Base-by-base conservation (phyloP, 1,140 invertebrate genomes). In the Goniozus legneri region DNA sequence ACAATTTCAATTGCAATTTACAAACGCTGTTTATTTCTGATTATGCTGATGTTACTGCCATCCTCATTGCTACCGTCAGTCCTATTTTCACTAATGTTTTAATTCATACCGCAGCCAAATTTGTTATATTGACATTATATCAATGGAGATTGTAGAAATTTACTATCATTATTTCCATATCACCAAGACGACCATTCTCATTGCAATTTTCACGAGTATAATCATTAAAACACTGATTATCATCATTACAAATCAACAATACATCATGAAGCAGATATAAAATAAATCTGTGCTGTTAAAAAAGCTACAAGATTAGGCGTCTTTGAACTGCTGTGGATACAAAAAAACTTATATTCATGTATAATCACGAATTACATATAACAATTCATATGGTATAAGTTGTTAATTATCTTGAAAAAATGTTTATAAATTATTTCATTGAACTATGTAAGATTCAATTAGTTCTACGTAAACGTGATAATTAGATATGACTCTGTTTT, bases 1-100 rank as follows among this genome's bases (percentile, higher is more conserved):
- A 34, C 38, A 32, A 54, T 57, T 61, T 61, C 45, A 60, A 54
- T 61, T 51, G 47, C 47, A 48, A 54, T 53, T 57, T 42, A 44
- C 32, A 49, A 45, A 30, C 42, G 44, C 50, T 56, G 32, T 47
- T 60, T 44, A 57, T 54, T 61, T 56, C 44, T 56, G 30, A 47
- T 43, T 41, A 54, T 47, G 52, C 41, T 50, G 42, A 44, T 18
- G 33, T 42, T 34, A 47, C 13, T 44, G 48, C 33, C 47, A 47
- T 40, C 35, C 22, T 58, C 20, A 43, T 36, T 15, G 39, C 12
- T 22, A 21, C 14, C 8, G 8, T 27, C n/a, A 55, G 43, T 21
- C 40, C 40, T 24, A 46, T 51, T 37, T 8, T 34, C 42, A 18
- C 51, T 21, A 22, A 35, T 14, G 36, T 35, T 40, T 4, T 27